Evolutionary conservation across 30 jellyfish, hydroid and myxozoan genomes (phyloP).

Genomic region (Cassiopea andromeda): DNA sequence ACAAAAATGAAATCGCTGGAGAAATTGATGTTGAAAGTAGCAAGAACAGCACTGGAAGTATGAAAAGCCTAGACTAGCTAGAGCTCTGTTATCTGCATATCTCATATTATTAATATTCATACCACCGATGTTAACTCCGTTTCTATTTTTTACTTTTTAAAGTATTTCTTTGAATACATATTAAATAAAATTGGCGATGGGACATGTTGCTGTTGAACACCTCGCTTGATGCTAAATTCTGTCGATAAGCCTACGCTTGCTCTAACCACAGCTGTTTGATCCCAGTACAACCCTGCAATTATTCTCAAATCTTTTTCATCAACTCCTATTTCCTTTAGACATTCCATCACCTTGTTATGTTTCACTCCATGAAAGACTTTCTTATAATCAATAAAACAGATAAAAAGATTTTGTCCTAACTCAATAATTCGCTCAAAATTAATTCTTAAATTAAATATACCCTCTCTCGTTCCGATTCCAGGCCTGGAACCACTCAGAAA

Average conservation of each 20-base stretch:
- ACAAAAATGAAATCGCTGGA: too few relatives aligned
- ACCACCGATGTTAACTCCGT: neutral
- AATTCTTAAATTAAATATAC: neutral
- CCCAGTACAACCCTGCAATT: neutral
- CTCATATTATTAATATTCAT: too few relatives aligned
- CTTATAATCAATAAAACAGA: neutral
- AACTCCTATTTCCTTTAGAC: neutral
- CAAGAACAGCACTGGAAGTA: too few relatives aligned
- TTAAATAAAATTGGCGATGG: neutral
- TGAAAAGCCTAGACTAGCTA: too few relatives aligned
- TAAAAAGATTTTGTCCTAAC: neutral
- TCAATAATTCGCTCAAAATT: neutral
- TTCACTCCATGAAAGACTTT: neutral
- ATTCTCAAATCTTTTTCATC: neutral
- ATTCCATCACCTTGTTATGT: neutral
- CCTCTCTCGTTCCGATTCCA: neutral
- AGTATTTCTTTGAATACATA: neutral
- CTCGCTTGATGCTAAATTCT: neutral
- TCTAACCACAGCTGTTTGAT: neutral
- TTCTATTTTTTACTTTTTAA: neutral
- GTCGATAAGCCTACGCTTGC: neutral
- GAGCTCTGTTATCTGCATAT: too few relatives aligned
- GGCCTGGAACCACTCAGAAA: neutral
- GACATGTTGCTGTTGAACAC: neutral
- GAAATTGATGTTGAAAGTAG: too few relatives aligned